Evolutionary conservation across 35 echinoderm and acorn worm species (phyloP), one percentile per base, ranked within the genome.

Genomic region (Heliocidaris tuberculata): DNA sequence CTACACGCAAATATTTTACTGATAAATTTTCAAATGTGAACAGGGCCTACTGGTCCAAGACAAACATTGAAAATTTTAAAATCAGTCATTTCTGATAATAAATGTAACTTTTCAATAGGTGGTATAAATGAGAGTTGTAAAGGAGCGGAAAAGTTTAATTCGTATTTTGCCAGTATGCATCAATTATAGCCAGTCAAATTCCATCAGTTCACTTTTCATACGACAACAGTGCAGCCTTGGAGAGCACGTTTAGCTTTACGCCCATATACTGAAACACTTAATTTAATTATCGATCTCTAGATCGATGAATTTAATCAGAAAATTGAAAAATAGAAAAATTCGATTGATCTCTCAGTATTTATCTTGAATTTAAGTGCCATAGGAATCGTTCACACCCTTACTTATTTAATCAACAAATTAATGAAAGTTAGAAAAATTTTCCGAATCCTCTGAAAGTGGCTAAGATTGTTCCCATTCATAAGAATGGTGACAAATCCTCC

Each of bases 261-360:
- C 30, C 86, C 30, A 47, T 88, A 31, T 2, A 2, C 30, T 10
- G 86, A 88, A 6, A 88, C 86, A 31, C n/a, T n/a, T n/a, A n/a
- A n/a, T n/a, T n/a, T n/a, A n/a, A n/a, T n/a, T n/a, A n/a, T n/a
- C n/a, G n/a, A n/a, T n/a, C n/a, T n/a, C n/a, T n/a, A n/a, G n/a
- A n/a, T n/a, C n/a, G n/a, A 2, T 88, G 30, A 88, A 47, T 2
- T 32, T 88, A 32, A 88, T 88, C n/a, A 31, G 30, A 47, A 32
- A 32, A 88, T 32, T 88, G 30, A 47, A 88, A 88, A 88, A 88
- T n/a, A n/a, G n/a, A n/a, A n/a, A n/a, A n/a, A n/a, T n/a, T 88
- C 86, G 11, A 88, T 17, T 88, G 86, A 27, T 32, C 86, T 88
- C 6, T 88, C 86, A 31, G 6, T 47, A 31, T 88, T 31, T 47